These are phyloP conservation scores for Drosophila putrida DNA, from an alignment of 2,888 invertebrate species.

Conservation along the genomic window DNA sequence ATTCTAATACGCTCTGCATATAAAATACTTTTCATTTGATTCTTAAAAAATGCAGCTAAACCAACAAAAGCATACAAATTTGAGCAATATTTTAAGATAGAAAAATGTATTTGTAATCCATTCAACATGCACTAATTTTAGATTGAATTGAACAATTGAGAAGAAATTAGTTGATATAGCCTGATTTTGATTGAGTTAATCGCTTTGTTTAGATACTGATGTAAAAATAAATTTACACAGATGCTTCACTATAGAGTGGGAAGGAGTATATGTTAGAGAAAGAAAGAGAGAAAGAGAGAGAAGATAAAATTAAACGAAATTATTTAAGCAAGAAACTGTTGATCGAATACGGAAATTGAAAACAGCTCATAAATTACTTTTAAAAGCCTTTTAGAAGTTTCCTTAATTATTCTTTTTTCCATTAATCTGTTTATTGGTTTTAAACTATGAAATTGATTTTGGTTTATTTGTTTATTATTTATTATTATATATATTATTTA, in stretches of 20 bases:
- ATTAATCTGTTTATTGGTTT: no score
- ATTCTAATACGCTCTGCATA: not conserved
- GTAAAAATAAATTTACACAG: constrained; percentile 7
- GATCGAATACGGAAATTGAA: not conserved
- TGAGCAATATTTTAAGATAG: constrained; percentile 2
- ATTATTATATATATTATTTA: no score
- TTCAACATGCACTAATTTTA: constrained; percentile 3
- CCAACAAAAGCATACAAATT: not conserved
- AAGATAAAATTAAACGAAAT: not conserved
- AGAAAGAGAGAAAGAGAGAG: not conserved
- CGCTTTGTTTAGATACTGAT: not conserved
- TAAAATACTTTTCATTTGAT: constrained; percentile 50
- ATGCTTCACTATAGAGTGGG: not conserved
- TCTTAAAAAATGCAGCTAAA: constrained; percentile 7
- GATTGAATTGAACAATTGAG: not conserved
- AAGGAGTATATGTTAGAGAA: no score
- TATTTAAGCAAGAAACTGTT: not conserved
- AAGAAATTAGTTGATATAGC: constrained; percentile 9
- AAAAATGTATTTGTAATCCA: not conserved
- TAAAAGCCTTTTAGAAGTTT: no score
- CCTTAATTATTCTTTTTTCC: no score
- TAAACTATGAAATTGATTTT: no score
- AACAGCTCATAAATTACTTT: not conserved
- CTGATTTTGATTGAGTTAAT: constrained; percentile 12
- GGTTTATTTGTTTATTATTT: no score